Conservation (phyloP, 2,113 vertebrate genomes). For the Astur gentilis region DNA sequence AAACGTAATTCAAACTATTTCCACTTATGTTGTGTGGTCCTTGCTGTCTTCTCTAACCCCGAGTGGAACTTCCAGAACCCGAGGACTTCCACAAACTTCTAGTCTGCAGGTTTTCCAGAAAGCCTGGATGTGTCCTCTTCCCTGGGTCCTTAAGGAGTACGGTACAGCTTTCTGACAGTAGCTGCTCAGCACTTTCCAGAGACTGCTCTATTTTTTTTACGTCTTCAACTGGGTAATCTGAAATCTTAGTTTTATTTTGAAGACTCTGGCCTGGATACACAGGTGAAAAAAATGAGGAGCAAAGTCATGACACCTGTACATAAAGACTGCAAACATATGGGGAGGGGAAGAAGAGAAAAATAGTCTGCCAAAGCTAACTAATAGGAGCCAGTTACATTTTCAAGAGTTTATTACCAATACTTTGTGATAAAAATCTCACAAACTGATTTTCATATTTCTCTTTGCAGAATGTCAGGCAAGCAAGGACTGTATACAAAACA, state of each 20-base stretch:
- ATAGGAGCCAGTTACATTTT: not conserved
- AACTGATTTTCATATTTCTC: not conserved
- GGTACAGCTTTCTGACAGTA: not conserved
- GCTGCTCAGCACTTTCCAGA: not conserved
- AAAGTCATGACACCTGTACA: not conserved
- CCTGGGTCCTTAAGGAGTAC: not conserved
- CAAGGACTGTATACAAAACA: not conserved
- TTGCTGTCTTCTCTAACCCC: not conserved
- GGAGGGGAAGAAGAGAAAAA: not conserved
- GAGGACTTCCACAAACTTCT: not conserved
- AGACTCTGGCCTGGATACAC: not conserved
- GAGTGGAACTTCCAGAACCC: not conserved
- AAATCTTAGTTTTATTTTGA: not conserved
- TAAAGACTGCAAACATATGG: not conserved
- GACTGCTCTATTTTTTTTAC: not conserved
- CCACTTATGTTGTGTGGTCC: not conserved
- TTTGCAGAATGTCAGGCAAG: not conserved
- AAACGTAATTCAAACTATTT: not conserved
- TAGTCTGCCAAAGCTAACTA: not conserved
- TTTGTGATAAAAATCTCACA: not conserved
- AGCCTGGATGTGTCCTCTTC: not conserved
- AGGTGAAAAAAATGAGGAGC: not conserved
- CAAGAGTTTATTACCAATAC: not conserved
- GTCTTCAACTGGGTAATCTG: not conserved
- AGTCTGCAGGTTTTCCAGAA: not conserved